Evolutionary conservation across 2,113 vertebrate species (phyloP).

Genomic region (Myodes glareolus): DNA sequence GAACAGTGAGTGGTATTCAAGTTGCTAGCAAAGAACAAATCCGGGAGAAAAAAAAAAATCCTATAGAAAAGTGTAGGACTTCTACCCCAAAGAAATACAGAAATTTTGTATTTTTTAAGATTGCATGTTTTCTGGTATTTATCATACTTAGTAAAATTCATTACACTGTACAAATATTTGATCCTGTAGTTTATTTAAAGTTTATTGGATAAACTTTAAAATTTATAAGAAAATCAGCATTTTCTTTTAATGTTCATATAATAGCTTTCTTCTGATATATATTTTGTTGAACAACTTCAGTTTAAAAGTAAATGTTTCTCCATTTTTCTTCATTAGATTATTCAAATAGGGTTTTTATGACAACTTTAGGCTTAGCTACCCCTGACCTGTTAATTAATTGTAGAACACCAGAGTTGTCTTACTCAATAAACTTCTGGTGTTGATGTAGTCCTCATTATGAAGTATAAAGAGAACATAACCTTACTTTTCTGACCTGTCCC

Average conservation of each 20-base stretch:
- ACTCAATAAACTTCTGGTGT: constrained; percentile 20
- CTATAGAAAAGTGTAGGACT: neutral
- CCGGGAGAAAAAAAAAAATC: neutral
- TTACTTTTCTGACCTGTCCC: constrained; percentile 31
- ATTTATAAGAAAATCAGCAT: constrained; percentile 52
- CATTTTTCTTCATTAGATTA: constrained; percentile 42
- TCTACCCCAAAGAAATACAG: constrained; percentile 28
- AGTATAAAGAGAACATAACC: constrained; percentile 40
- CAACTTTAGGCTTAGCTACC: constrained; percentile 24
- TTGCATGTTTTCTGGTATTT: constrained; percentile 33
- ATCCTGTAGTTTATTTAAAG: neutral
- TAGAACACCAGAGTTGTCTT: neutral
- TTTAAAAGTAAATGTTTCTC: constrained; percentile 63
- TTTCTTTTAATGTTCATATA: constrained; percentile 62
- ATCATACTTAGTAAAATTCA: constrained; percentile 41
- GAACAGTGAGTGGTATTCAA: constrained; percentile 36
- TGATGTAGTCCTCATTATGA: neutral
- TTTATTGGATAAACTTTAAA: constrained; percentile 52
- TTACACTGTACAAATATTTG: constrained; percentile 58
- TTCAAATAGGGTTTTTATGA: constrained; percentile 61
- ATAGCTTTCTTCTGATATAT: constrained; percentile 53
- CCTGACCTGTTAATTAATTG: neutral
- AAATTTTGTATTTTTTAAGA: neutral
- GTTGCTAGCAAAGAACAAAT: constrained; percentile 6
- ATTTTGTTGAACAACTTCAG: constrained; percentile 57